A percentile compares a stretch with the other conserved stretches of the same genome.
Conservation (phyloP, 2,888 invertebrate species). For the Scaeva pyrastri region DNA sequence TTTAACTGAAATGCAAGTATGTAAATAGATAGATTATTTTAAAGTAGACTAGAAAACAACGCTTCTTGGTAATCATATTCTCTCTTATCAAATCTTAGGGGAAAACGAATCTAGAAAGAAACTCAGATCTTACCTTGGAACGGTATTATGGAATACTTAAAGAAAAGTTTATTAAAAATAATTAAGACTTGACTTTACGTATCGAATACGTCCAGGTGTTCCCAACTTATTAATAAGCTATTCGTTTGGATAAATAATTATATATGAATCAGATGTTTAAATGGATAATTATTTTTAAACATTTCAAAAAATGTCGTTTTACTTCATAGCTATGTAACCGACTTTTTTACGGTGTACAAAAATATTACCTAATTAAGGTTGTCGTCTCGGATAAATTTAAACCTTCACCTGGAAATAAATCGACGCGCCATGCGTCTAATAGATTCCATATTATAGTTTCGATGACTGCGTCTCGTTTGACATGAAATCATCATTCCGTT, state of each 20-base stretch:
- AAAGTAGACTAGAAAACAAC: not conserved
- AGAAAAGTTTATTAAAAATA: too few species aligned
- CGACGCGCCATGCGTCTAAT: slow-evolving; percentile 5
- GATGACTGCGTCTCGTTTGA: slow-evolving; percentile 76
- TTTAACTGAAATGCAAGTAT: not conserved
- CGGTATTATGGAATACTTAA: too few species aligned
- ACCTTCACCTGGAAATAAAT: not conserved
- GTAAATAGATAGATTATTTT: not conserved
- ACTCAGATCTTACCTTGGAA: too few species aligned
- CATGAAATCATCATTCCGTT: slow-evolving; percentile 51
- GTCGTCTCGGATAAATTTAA: slow-evolving; percentile 4
- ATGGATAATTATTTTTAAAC: not conserved
- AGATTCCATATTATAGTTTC: slow-evolving; percentile 71
- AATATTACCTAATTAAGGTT: slow-evolving; percentile 16
- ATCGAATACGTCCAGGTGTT: not conserved
- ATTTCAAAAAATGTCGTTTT: not conserved
- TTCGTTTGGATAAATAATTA: not conserved
- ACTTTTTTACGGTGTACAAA: not conserved
- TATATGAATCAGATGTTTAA: not conserved
- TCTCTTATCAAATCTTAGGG: not conserved
- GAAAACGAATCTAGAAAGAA: not conserved
- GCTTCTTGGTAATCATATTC: not conserved
- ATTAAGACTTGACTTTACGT: too few species aligned
- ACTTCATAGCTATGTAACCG: slow-evolving; percentile 11
- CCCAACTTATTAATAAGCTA: not conserved